phyloP scores from a whole-genome alignment of 1,140 invertebrate genomes.

The Leptinotarsa defecta region DNA sequence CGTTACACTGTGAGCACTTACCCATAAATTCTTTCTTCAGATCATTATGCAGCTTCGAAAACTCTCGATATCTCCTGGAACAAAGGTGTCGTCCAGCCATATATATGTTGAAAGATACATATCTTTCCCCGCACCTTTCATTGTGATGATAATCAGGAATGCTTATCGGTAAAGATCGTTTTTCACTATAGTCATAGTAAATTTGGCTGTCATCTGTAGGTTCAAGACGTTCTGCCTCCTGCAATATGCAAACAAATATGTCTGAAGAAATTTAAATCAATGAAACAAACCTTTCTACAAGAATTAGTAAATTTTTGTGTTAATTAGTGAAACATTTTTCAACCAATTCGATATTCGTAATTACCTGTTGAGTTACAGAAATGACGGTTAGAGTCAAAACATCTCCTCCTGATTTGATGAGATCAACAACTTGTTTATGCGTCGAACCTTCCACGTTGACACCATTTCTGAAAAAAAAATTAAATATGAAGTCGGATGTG shows the following conservation, averaged over 20 bases:
- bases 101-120: slow-evolving; percentile 97
- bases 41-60: slow-evolving; percentile 85
- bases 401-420: slow-evolving; percentile 98
- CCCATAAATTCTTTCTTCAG: slow-evolving; percentile 95
- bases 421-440: slow-evolving; percentile 98
- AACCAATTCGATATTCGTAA: not conserved
- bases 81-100: slow-evolving; percentile 98
- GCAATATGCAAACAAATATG: slow-evolving; percentile 19
- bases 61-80: slow-evolving; percentile 94
- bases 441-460: slow-evolving; percentile 98
- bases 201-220: slow-evolving; percentile 85
- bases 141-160: slow-evolving; percentile 92
- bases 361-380: slow-evolving; percentile 88
- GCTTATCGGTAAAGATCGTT: slow-evolving; percentile 95
- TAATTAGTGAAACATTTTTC: not conserved
- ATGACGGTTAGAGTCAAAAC: slow-evolving; percentile 94
- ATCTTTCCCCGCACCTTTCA: slow-evolving; percentile 84
- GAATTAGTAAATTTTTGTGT: not conserved
- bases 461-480: slow-evolving; percentile 79
- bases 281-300: not conserved
- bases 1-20: slow-evolving; percentile 41
- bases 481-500: not conserved
- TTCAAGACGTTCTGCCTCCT: slow-evolving; percentile 85
- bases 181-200: slow-evolving; percentile 97
- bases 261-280: no score